Base-by-base conservation (phyloP, 2,113 vertebrate genomes). In the Phyllopteryx taeniolatus region DNA sequence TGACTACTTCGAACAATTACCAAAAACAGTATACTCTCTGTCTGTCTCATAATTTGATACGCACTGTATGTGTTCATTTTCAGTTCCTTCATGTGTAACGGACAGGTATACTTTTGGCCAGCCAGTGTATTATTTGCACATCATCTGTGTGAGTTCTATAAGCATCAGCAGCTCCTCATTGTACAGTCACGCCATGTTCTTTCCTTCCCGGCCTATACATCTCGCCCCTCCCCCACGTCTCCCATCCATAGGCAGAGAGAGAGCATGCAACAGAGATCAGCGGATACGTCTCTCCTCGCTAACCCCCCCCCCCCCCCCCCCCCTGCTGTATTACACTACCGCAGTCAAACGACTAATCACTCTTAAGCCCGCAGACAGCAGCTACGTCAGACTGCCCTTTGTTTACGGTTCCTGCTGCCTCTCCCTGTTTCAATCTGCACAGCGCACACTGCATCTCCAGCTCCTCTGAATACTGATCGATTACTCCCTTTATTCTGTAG, bases 271-370 rank as follows among this genome's bases (percentile, higher is more conserved):
- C 54, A 66, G 62, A 70, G 85, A 84, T 80, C 82, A 85, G 54
- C 49, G 76, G 67, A 84, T 81, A 76, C 78, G 84, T 84, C 75
- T 79, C 80, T 79, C 74, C 73, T 85, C 78, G 73, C 15, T 72
- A 80, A 74, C 66, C 81, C 67, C 72, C 69, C 72, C 47, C 15
- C 66, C 79, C 68, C 73, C 67, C 71, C 67, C 80, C 68, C 72
- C 68, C 69, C 71, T 65, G 74, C 79, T 72, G 77, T 60, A 74
- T 83, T 78, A 72, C 75, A 81, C 72, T 11, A 39, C 87, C 84
- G 84, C 81, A 84, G 79, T 65, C 42, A 57, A 54, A 65, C 62
- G 72, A 84, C 71, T 44, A 78, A 69, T 83, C 35, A 46, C 70
- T 78, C 53, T n/a, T 61, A 85, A 84, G 79, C 66, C 78, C 78